Base-by-base conservation (phyloP, 1,140 invertebrate species). In the Drosophila fuyamai region DNA sequence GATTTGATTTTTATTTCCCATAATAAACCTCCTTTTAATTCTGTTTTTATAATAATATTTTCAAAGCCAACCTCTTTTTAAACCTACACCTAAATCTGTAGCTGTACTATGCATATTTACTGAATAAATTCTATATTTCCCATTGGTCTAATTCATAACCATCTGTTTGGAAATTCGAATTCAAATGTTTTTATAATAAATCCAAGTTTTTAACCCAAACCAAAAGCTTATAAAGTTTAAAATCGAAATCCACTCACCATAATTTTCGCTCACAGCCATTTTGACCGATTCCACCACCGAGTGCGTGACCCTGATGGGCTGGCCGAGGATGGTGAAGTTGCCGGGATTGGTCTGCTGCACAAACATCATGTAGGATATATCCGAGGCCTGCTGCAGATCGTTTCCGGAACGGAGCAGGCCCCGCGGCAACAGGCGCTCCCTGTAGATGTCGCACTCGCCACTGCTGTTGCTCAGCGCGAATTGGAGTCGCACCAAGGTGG, bases 321-420 rank as follows among this genome's bases (percentile, higher is more conserved):
- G 94, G 67, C 95, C 94, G 65, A 94, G 93, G 59, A 94, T 94
- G 76, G 94, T 94, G 91, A 95, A 95, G 93, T 95, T 95, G 86
- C 94, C 94, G 80, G 94, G 94, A 92, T 94, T 94, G 72, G 94
- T 94, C 85, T 94, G 94, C 89, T 94, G 94, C 85, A 94, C 94
- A 93, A 95, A 95, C 92, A 95, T 94, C 91, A 95, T 92, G 93
- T 95, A 95, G 92, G 93, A 93, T 91, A 94, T 93, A 35, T 79
- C 81, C 90, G 94, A 94, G 63, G 94, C 94, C 76, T 94, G 93
- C 80, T 95, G 94, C 81, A 95, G 94, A 83, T 95, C 79, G 50
- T 90, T 94, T 62, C 94, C 94, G 18, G 73, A 76, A 62, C 94
- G 92, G 78, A 94, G 93, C 62, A 93, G 86, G 71, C 92, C 93